These are phyloP conservation scores for Malurus splendens DNA, from an alignment of 2,797 vertebrate species.

Conservation along the genomic window DNA sequence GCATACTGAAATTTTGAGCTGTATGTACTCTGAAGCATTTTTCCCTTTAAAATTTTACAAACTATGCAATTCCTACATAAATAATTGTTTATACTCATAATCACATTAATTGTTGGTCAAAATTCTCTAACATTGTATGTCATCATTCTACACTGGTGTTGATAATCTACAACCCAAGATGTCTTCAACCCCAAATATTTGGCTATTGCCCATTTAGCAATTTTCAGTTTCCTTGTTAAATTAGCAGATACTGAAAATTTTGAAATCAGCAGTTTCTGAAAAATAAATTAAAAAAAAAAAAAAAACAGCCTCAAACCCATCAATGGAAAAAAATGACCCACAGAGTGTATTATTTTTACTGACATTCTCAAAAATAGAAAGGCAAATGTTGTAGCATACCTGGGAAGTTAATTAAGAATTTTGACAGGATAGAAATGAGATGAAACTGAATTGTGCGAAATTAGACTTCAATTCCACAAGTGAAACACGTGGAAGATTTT, in stretches of 20 bases:
- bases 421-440: not conserved
- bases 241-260: not conserved
- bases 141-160: not conserved
- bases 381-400: not conserved
- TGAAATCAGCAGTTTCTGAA: not conserved
- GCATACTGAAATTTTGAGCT: not conserved
- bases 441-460: not conserved
- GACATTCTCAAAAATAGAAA: not conserved
- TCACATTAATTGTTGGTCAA: not conserved
- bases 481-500: not conserved
- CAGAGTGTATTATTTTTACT: not conserved
- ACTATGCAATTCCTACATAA: not conserved
- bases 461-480: not conserved
- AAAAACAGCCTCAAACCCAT: rapidly evolving
- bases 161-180: not conserved
- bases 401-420: not conserved
- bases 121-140: not conserved
- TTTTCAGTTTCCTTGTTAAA: not conserved
- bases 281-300: not conserved
- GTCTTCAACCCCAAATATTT: not conserved
- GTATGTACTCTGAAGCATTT: not conserved
- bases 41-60: not conserved
- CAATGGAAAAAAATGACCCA: not conserved
- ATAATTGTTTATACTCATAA: not conserved
- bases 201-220: not conserved